Conservation (phyloP, 2,888 invertebrate genomes). For the Cyaniris semiargus region DNA sequence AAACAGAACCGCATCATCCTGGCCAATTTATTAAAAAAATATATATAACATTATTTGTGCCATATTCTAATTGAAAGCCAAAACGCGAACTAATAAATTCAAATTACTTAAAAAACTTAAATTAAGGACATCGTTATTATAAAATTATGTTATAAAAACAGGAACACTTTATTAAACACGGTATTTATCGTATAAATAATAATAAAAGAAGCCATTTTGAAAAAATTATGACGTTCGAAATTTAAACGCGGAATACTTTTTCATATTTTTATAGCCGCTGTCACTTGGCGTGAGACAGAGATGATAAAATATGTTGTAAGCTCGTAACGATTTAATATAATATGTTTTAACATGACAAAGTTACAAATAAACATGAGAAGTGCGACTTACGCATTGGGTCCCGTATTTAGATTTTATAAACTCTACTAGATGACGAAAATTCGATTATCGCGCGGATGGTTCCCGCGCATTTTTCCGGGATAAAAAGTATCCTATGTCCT, state of each 20-base stretch:
- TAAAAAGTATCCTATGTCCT: too few relatives aligned
- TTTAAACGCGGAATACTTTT: conserved; percentile 25
- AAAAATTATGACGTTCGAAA: conserved; percentile 26
- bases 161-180: not conserved
- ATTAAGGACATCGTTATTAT: not conserved
- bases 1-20: not conserved
- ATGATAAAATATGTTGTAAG: conserved; percentile 10
- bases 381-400: not conserved
- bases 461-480: too few relatives aligned
- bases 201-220: conserved; percentile 1
- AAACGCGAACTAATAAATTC: not conserved
- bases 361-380: not conserved
- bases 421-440: too few relatives aligned
- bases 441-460: too few relatives aligned
- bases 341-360: conserved; percentile 3
- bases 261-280: conserved; percentile 27
- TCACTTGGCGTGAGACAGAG: not conserved
- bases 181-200: not conserved
- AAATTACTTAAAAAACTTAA: not conserved
- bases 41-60: not conserved
- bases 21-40: not conserved
- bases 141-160: not conserved
- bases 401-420: too few relatives aligned
- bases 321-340: not conserved
- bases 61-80: not conserved